These are phyloP conservation scores for Sus cebifrons DNA, from an alignment of 2,797 vertebrate genomes.

Conservation along the genomic window DNA sequence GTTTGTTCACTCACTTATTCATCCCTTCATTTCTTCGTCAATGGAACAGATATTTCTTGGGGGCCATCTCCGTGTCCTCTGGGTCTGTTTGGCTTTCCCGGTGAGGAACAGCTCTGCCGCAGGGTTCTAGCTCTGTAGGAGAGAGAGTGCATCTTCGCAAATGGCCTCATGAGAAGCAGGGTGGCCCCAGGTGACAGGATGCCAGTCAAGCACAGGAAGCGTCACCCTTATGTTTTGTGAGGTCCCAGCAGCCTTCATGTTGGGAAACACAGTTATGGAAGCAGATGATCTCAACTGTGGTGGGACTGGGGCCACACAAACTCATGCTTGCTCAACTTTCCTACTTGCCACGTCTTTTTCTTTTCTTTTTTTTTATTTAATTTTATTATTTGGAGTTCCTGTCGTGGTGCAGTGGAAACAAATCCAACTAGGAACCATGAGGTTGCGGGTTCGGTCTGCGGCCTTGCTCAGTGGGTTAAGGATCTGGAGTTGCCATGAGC, in stretches of 20 bases:
- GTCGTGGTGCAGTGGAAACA: no score
- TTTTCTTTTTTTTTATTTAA: no score
- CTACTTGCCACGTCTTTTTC: background rate
- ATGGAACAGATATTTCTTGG: constrained; percentile 5
- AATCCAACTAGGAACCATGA: no score
- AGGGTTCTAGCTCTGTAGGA: background rate
- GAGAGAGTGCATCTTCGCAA: background rate
- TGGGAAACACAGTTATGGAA: background rate
- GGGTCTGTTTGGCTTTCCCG: background rate
- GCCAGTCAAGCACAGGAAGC: background rate
- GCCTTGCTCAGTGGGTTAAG: no score
- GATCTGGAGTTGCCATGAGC: no score
- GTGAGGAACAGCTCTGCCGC: background rate
- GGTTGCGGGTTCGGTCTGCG: no score
- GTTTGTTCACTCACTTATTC: background rate
- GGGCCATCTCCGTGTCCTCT: background rate
- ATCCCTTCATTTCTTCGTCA: background rate
- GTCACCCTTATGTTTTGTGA: background rate
- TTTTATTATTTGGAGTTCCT: no score
- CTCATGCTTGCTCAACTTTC: background rate
- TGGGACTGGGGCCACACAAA: background rate
- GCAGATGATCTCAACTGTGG: background rate
- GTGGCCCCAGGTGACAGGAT: rapidly evolving
- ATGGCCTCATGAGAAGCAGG: background rate
- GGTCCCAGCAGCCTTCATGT: background rate